These are phyloP conservation scores for Ptychoptera albimana DNA, from an alignment of 2,888 invertebrate genomes.

Conservation along the genomic window DNA sequence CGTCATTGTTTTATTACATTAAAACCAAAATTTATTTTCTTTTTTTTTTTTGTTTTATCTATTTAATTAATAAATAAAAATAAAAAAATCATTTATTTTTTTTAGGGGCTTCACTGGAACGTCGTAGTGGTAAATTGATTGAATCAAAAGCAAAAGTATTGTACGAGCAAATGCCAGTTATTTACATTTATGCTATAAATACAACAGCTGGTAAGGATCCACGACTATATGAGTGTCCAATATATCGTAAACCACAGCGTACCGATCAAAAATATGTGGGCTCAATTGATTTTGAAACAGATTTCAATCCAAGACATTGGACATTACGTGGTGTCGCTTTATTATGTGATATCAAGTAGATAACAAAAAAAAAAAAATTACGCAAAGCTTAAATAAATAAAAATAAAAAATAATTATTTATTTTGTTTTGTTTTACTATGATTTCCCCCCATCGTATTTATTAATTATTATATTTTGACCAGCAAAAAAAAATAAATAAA, in stretches of 20 bases:
- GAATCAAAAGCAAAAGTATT: slow-evolving; percentile 87
- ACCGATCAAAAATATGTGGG: slow-evolving; percentile 93
- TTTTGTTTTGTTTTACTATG: background rate
- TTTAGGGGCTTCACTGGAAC: slow-evolving; percentile 66
- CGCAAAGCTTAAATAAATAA: background rate
- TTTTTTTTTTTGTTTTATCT: background rate
- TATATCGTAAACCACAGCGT: slow-evolving; percentile 87
- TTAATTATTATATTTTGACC: no score
- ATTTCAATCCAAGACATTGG: slow-evolving; percentile 89
- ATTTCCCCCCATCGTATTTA: no score
- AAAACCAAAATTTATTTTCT: no score
- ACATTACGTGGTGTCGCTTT: slow-evolving; percentile 88
- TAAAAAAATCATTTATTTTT: slow-evolving; percentile 2
- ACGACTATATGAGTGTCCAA: slow-evolving; percentile 87
- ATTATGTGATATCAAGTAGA: slow-evolving; percentile 88
- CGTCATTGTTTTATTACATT: no score
- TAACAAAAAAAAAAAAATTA: background rate
- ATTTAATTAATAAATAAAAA: background rate
- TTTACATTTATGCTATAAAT: slow-evolving; percentile 90
- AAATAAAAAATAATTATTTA: background rate
- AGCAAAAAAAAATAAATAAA: no score
- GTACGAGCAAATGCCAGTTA: slow-evolving; percentile 92
- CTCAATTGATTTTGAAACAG: slow-evolving; percentile 85
- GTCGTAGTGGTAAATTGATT: slow-evolving; percentile 71
- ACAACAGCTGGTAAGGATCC: slow-evolving; percentile 86